Evolutionary conservation across 2,113 vertebrate species (phyloP).

Genomic region (Tinamus guttatus): DNA sequence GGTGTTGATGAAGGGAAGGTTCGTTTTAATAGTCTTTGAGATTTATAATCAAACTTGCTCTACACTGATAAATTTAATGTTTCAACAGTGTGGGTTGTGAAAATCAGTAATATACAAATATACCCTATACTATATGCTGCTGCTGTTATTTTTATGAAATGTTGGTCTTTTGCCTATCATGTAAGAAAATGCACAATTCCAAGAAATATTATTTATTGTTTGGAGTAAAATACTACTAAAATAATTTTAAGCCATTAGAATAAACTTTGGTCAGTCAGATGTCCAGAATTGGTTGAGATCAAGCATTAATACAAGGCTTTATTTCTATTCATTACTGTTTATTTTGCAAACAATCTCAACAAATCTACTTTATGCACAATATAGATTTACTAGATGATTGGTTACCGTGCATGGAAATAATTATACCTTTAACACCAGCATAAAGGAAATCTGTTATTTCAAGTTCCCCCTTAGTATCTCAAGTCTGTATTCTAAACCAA

Average conservation of each 20-base stretch:
- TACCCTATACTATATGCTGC: neutral
- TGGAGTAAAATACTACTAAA: neutral
- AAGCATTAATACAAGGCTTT: neutral
- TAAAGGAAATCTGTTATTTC: neutral
- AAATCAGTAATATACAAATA: neutral
- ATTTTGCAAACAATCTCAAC: neutral
- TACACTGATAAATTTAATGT: neutral
- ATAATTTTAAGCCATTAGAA: neutral
- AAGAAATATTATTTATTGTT: neutral
- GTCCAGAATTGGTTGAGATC: neutral
- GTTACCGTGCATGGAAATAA: neutral
- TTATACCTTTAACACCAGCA: neutral
- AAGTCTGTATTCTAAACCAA: neutral
- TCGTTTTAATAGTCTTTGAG: neutral
- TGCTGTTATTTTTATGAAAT: neutral
- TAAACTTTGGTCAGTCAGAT: neutral
- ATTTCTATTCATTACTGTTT: neutral
- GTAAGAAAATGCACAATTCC: neutral
- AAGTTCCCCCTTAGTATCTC: neutral
- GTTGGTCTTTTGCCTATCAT: fast-evolving
- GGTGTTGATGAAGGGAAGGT: neutral
- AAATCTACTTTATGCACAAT: neutral
- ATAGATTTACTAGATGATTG: neutral
- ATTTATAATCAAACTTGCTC: neutral
- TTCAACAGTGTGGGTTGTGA: neutral